Conservation (phyloP, 2,113 vertebrate genomes). For the Apaloderma vittatum region DNA sequence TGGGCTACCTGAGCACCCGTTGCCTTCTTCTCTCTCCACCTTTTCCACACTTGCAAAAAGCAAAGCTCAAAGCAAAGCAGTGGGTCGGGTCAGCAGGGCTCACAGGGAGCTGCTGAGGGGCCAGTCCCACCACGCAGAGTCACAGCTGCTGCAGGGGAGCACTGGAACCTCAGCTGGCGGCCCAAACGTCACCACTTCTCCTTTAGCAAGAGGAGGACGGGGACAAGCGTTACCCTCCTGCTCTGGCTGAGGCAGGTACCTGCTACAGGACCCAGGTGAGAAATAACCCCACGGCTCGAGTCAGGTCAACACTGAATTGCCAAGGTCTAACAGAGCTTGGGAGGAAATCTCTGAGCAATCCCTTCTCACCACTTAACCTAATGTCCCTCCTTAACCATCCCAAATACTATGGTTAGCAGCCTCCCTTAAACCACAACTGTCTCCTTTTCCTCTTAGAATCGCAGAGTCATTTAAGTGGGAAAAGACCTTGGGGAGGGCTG, state of each 20-base stretch:
- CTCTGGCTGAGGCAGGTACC: fast-evolving
- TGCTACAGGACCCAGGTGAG: background rate
- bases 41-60: background rate
- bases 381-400: background rate
- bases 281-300: background rate
- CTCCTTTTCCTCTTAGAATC: background rate
- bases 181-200: background rate
- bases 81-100: fast-evolving
- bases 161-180: background rate
- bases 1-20: background rate
- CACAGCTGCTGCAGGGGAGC: background rate
- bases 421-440: background rate
- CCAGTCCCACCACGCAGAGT: background rate
- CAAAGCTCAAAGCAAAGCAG: fast-evolving
- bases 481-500: background rate
- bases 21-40: background rate
- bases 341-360: background rate
- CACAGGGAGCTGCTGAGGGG: fast-evolving
- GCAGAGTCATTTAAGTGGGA: too few species aligned
- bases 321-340: background rate
- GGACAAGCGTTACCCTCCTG: too few species aligned
- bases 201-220: background rate
- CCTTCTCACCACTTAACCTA: background rate
- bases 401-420: background rate
- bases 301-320: background rate